Conservation (phyloP, 2,113 vertebrate species). For the Pitta sordida region DNA sequence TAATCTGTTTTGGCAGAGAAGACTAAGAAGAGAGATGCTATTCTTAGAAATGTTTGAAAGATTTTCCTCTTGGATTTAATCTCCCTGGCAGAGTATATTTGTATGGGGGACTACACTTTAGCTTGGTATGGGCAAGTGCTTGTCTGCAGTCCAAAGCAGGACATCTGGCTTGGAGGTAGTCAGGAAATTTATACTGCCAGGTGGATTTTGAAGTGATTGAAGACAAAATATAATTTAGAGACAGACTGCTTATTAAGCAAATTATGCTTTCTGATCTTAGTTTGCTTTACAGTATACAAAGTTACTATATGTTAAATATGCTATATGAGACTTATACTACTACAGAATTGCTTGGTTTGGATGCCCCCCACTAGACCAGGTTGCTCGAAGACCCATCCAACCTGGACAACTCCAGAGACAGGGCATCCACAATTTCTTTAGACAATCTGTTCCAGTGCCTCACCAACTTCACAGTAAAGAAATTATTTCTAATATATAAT, state of each 20-base stretch:
- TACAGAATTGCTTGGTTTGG: neutral
- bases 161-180: neutral
- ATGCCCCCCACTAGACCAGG: neutral
- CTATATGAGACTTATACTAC: neutral
- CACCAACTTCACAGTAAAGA: neutral
- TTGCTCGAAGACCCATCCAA: neutral
- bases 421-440: neutral
- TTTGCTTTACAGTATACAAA: neutral
- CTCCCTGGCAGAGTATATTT: neutral
- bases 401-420: neutral
- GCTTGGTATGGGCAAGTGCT: neutral
- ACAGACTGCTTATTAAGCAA: neutral
- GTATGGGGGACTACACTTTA: neutral
- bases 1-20: constrained; percentile 6
- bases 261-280: neutral
- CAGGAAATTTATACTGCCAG: neutral
- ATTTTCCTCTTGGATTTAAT: neutral
- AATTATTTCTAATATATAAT: too few relatives aligned
- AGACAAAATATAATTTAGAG: neutral
- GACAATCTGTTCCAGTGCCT: neutral
- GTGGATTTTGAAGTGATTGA: neutral
- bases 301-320: neutral
- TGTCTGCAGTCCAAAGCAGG: neutral
- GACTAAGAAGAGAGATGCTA: neutral
- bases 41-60: neutral